These are phyloP conservation scores for Pseudomyrmex gracilis DNA, from an alignment of 1,140 invertebrate species.

Conservation along the genomic window DNA sequence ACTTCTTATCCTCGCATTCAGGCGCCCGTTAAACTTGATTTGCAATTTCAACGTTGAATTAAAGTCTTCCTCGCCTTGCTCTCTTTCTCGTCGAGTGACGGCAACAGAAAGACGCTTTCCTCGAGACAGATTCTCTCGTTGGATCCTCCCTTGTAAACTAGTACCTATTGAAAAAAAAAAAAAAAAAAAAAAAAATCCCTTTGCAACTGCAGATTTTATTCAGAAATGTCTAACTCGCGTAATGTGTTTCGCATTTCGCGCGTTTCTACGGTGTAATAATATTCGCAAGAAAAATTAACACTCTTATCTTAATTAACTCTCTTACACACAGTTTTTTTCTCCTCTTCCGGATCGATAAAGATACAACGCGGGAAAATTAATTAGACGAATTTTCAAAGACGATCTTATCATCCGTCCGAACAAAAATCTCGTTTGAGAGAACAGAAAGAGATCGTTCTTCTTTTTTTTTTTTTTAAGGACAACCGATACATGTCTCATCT, in stretches of 20 bases:
- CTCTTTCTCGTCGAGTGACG: not conserved
- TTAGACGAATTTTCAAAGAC: not conserved
- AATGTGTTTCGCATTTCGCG: too few relatives aligned
- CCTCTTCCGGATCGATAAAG: too few relatives aligned
- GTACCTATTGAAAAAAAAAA: not conserved
- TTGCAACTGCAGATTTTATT: slow-evolving; percentile 1
- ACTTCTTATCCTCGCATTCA: slow-evolving; percentile 13
- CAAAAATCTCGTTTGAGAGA: not conserved
- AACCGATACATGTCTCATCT: not conserved
- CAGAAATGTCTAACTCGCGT: slow-evolving; percentile 6
- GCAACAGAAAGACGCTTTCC: slow-evolving; percentile 30
- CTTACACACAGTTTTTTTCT: too few relatives aligned
- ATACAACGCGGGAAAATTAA: not conserved
- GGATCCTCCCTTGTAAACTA: not conserved
- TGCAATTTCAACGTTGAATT: slow-evolving; percentile 59
- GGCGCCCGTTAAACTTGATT: slow-evolving; percentile 46
- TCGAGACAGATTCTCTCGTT: slow-evolving; percentile 17
- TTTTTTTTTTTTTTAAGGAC: not conserved
- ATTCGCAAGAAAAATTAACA: slow-evolving; percentile 1
- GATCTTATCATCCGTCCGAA: too few relatives aligned
- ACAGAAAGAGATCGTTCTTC: not conserved
- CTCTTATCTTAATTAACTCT: not conserved
- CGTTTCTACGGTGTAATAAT: not conserved
- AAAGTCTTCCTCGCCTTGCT: slow-evolving; percentile 29
- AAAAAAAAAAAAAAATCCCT: not conserved